These are phyloP conservation scores for Bombus confusus DNA, from an alignment of 1,140 invertebrate species.

Conservation along the genomic window DNA sequence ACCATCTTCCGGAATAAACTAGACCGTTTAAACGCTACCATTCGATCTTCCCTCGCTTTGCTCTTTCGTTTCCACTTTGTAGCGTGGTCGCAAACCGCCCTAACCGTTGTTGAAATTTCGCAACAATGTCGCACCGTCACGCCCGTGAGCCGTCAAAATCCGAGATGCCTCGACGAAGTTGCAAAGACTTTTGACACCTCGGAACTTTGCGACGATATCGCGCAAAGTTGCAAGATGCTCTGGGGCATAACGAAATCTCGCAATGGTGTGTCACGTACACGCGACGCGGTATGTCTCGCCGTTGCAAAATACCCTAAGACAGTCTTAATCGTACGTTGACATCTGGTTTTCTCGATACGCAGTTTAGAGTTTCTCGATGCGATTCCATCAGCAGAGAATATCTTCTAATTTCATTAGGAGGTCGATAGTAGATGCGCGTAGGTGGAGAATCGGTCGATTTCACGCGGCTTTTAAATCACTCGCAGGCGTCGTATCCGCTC, in stretches of 20 bases:
- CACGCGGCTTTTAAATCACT: constrained; percentile 27
- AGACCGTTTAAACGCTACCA: background rate
- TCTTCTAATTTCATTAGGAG: background rate
- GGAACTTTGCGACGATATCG: background rate
- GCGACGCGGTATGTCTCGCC: background rate
- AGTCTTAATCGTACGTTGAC: background rate
- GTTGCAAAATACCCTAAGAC: background rate
- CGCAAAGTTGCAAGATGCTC: background rate
- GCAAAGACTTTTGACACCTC: background rate
- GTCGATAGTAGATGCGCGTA: background rate
- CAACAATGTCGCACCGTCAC: background rate
- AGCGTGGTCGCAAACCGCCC: background rate
- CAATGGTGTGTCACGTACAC: no score
- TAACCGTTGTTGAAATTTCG: background rate
- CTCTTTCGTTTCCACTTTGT: background rate
- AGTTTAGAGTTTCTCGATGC: no score
- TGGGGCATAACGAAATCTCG: background rate
- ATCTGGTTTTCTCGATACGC: no score
- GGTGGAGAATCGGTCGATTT: background rate
- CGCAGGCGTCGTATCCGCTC: constrained; percentile 20
- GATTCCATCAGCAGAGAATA: background rate
- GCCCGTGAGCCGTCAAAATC: background rate
- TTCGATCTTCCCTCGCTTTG: background rate
- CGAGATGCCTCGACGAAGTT: background rate
- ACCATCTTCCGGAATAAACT: background rate